Conservation (phyloP, 2,113 vertebrate genomes). For the Peromyscus maniculatus region DNA sequence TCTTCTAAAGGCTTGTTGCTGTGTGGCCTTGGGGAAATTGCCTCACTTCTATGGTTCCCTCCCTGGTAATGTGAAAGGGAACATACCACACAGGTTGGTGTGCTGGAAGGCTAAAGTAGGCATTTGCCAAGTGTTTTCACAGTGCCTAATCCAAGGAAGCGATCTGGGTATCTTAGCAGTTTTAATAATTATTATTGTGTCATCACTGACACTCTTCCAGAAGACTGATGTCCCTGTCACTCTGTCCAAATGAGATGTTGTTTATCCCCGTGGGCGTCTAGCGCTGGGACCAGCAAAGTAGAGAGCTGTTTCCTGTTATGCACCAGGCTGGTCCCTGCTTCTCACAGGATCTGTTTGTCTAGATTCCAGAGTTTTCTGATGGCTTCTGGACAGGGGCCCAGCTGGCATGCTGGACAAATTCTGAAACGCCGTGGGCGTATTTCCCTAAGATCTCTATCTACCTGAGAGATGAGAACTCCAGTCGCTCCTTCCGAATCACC, state of each 20-base stretch:
- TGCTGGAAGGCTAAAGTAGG: background rate
- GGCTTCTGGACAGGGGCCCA: slow-evolving; percentile 97
- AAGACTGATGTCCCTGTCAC: background rate
- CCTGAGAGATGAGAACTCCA: slow-evolving; percentile 94
- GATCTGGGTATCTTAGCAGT: fast-evolving
- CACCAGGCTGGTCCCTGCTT: background rate
- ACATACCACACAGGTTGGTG: fast-evolving
- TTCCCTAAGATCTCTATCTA: slow-evolving; percentile 98
- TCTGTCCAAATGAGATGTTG: background rate
- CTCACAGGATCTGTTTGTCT: background rate
- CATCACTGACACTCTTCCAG: background rate
- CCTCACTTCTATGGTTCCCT: background rate
- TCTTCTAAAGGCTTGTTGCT: fast-evolving
- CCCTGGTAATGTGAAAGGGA: fast-evolving
- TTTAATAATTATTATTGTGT: too few relatives aligned
- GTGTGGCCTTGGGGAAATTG: background rate
- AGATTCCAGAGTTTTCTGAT: slow-evolving; percentile 95
- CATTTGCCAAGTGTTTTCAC: fast-evolving
- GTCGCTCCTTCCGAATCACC: slow-evolving; percentile 95
- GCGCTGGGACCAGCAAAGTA: background rate
- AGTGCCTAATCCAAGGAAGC: fast-evolving
- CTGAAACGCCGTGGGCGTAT: slow-evolving; percentile 93
- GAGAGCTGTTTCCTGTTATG: background rate
- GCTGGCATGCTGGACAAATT: slow-evolving; percentile 95
- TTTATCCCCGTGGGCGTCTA: background rate